These are phyloP conservation scores for Lepidurus arcticus DNA, from an alignment of 1,140 invertebrate genomes.

Conservation along the genomic window DNA sequence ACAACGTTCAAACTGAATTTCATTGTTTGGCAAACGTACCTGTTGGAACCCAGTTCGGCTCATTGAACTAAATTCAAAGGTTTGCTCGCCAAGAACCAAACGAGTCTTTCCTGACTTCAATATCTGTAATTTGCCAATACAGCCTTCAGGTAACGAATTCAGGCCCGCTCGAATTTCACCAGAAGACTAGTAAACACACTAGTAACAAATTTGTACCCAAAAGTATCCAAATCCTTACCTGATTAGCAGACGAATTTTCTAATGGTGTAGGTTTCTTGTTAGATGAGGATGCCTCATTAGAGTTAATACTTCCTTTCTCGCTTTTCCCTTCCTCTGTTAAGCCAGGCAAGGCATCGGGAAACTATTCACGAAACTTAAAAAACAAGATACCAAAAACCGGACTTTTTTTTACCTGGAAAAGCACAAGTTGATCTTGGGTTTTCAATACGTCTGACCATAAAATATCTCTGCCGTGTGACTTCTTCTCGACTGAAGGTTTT, in stretches of 20 bases:
- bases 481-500: background rate
- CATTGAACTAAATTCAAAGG: slow-evolving; percentile 50
- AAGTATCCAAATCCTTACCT: background rate
- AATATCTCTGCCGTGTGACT: background rate
- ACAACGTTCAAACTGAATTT: background rate
- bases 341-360: slow-evolving; percentile 1
- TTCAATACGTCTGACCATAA: background rate
- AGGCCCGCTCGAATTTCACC: slow-evolving; percentile 34
- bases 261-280: background rate
- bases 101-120: slow-evolving; percentile 52
- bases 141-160: slow-evolving; percentile 50
- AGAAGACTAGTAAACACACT: background rate
- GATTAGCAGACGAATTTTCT: background rate
- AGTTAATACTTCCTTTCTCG: background rate
- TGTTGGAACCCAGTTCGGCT: slow-evolving; percentile 44
- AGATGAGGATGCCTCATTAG: background rate
- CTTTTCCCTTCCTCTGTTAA: background rate
- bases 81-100: slow-evolving; percentile 49
- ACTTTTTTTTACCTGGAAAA: background rate
- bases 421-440: background rate
- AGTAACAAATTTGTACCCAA: no score
- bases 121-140: slow-evolving; percentile 52
- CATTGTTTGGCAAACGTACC: background rate
- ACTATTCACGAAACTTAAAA: background rate
- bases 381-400: background rate